Base-by-base conservation (phyloP, 2,113 vertebrate species). In the Penelope pileata region DNA sequence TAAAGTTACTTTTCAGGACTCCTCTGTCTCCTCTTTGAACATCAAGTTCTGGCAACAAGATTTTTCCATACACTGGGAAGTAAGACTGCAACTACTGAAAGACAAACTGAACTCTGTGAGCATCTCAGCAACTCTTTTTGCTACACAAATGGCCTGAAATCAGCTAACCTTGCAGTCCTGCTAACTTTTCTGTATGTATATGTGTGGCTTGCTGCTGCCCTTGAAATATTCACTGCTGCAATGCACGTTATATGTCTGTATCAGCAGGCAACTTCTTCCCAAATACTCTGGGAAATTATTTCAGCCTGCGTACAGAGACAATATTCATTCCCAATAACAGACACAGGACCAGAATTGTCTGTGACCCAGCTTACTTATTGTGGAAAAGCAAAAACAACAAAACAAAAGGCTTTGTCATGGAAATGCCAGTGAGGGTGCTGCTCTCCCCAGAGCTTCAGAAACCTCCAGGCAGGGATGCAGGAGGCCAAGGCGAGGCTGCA, bases 271-370 rank as follows among this genome's bases (percentile, higher is more conserved):
- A 16, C 36, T 38, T 27, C 56, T 75, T 63, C 76, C 62, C 48
- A 42, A 62, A 36, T 15, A 8, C 45, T 11, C 69, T 3, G 11
- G 0, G 1, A 30, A 58, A 30, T 13, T 1, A 38, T 22, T 70
- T 29, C 43, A 45, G 32, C 36, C 63, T 17, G 15, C 1, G 0
- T 7, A 24, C 0, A 1, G 83, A 38, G 30, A n/a, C 1, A 1
- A 14, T 13, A 1, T 30, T 22, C 50, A 30, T 7, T 34, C 40
- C 54, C 1, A 0, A 14, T 51, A 66, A 30, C 13, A 1, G 0
- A 13, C 1, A 4, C 40, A 4, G 56, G 36, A 50, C 48, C n/a
- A 13, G 10, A 26, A 24, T 0, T 1, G 16, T 30, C 66, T 4
- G 47, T n/a, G 68, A 30, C 1, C 32, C 17, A 69, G 32, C 48